Evolutionary conservation across 2,113 vertebrate genomes (phyloP).

Genomic region (Azemiops feae): DNA sequence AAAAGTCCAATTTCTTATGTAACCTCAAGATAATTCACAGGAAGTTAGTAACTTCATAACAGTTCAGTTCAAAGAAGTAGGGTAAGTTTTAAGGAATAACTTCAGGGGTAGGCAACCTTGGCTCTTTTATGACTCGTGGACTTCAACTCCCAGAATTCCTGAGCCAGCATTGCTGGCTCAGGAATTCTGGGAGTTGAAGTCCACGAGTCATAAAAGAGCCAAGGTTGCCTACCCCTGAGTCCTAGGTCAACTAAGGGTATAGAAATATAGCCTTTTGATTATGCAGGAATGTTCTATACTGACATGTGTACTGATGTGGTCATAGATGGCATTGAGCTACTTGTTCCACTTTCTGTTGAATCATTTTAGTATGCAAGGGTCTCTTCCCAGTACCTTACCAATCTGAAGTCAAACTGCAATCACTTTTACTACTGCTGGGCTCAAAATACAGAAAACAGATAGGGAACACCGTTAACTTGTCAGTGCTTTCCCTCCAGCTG

Average conservation of each 20-base stretch:
- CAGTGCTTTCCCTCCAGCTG: not conserved
- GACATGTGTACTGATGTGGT: not conserved
- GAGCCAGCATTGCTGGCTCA: too few relatives aligned
- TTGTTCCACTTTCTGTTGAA: not conserved
- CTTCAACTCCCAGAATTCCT: too few relatives aligned
- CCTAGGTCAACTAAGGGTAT: not conserved
- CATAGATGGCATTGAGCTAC: not conserved
- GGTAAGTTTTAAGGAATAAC: not conserved
- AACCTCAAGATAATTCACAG: not conserved
- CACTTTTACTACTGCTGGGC: not conserved
- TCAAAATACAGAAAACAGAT: not conserved
- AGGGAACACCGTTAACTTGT: not conserved
- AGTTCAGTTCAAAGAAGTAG: not conserved
- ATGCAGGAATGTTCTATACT: not conserved
- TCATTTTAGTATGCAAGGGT: not conserved
- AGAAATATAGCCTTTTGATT: not conserved
- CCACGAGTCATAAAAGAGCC: too few relatives aligned
- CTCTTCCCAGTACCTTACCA: not conserved
- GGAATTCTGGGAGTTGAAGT: too few relatives aligned
- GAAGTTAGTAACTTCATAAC: not conserved
- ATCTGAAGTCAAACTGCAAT: not conserved
- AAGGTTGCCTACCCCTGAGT: too few relatives aligned
- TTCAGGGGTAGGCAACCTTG: too few relatives aligned
- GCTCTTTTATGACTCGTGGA: too few relatives aligned
- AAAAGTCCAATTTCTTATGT: not conserved